Conservation (phyloP, 2,797 vertebrate species). For the Dendrocincla tyrannina region DNA sequence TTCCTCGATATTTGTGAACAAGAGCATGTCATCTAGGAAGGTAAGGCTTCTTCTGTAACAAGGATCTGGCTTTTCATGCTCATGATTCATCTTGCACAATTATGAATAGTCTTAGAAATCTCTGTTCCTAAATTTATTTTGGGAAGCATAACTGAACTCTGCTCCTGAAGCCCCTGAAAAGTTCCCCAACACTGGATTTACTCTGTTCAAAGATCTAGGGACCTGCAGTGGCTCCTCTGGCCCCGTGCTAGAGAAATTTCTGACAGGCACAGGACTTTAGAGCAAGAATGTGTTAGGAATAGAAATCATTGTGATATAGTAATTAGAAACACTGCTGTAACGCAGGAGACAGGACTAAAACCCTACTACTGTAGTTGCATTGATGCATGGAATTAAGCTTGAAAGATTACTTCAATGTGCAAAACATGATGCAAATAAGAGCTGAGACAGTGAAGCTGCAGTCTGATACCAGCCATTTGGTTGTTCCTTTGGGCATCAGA, state of each 20-base stretch:
- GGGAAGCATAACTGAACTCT: background rate
- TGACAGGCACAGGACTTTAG: background rate
- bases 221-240: background rate
- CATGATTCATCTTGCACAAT: background rate
- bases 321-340: background rate
- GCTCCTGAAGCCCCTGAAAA: background rate
- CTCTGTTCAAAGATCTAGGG: background rate
- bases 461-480: fast-evolving
- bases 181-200: background rate
- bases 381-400: background rate
- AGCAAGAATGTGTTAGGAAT: background rate
- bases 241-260: background rate
- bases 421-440: background rate
- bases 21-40: background rate
- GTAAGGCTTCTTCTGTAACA: background rate
- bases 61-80: background rate
- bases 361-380: background rate
- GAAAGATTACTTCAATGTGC: background rate
- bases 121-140: background rate
- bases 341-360: background rate
- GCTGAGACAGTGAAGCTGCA: background rate
- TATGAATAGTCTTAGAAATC: background rate
- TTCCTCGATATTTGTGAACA: background rate
- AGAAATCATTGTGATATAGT: background rate
- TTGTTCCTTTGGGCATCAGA: fast-evolving